These are phyloP conservation scores for Calameuta idolon DNA, from an alignment of 2,888 invertebrate species.

Conservation along the genomic window DNA sequence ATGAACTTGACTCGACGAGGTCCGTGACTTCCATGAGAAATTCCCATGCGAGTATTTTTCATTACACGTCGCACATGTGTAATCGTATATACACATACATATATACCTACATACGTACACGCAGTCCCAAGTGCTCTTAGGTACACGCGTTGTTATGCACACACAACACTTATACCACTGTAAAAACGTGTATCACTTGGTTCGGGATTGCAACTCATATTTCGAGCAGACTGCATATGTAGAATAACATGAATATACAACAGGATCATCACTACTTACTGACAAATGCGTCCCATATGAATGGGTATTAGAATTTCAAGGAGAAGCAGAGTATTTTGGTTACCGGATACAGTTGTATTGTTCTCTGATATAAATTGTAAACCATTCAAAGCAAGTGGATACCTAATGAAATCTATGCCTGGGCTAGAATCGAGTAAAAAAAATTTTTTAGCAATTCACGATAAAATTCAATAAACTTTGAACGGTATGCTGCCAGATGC, in stretches of 20 bases:
- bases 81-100: background rate
- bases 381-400: background rate
- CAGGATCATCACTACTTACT: background rate
- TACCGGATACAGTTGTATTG: background rate
- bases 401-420: background rate
- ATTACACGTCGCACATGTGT: background rate
- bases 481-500: background rate
- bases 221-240: background rate
- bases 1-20: slow-evolving; percentile 47
- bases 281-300: background rate
- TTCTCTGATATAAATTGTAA: background rate
- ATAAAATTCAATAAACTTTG: background rate
- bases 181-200: background rate
- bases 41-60: slow-evolving; percentile 54
- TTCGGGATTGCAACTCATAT: background rate
- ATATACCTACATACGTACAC: too few relatives aligned
- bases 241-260: background rate
- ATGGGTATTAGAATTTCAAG: background rate
- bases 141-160: background rate
- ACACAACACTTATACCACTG: background rate
- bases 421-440: too few relatives aligned
- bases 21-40: slow-evolving; percentile 53
- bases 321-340: background rate
- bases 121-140: too few relatives aligned
- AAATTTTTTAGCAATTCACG: background rate